A percentile compares a stretch with the other conserved stretches of the same genome.
phyloP scores from a whole-genome alignment of 2,113 vertebrate species.

The Urocynchramus pylzowi region DNA sequence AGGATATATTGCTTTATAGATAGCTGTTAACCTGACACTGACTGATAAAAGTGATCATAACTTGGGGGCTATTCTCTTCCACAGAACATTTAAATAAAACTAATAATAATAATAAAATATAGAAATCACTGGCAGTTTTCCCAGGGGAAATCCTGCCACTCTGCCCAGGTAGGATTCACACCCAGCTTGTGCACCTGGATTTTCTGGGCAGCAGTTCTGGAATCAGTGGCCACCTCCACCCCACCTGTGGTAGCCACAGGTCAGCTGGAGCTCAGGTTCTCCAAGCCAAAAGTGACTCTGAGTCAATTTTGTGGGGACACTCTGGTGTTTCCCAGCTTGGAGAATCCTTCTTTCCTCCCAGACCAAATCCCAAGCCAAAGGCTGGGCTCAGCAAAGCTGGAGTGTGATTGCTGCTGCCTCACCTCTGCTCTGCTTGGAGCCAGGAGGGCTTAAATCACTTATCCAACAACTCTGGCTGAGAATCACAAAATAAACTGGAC shows the following conservation, averaged over 20 bases:
- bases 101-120: not conserved
- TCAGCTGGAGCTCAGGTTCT: not conserved
- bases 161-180: not conserved
- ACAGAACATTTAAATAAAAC: not conserved
- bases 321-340: accelerated
- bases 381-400: not conserved
- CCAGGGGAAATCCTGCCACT: not conserved
- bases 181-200: not conserved
- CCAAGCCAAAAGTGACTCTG: not conserved
- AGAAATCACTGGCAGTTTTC: not conserved
- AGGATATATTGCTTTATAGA: not conserved
- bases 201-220: not conserved
- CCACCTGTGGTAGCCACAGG: accelerated
- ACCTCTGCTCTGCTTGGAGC: not conserved
- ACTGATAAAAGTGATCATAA: not conserved
- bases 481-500: not conserved
- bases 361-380: not conserved
- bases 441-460: not conserved
- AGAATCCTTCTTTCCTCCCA: not conserved
- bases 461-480: not conserved
- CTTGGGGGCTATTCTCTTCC: not conserved
- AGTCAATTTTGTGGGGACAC: accelerated
- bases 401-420: not conserved
- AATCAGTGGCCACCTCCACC: accelerated
- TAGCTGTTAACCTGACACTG: not conserved